Evolutionary conservation across 2,888 invertebrate species (phyloP).

Genomic region (Lasioglossum vierecki): DNA sequence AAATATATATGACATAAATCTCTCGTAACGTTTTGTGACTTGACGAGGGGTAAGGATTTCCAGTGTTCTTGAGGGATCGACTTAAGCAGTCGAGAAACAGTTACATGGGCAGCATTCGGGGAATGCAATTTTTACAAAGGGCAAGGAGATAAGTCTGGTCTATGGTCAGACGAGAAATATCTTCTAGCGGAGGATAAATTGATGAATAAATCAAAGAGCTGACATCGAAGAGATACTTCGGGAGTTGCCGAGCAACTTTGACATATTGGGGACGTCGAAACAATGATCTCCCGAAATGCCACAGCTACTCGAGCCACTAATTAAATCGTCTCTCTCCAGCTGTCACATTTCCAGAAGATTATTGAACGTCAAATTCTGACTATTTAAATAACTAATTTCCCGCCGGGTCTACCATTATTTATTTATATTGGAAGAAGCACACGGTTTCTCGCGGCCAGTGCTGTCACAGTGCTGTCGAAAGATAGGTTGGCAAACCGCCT

Average conservation of each 20-base stretch:
- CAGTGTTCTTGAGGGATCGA: neutral
- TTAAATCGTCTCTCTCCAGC: neutral
- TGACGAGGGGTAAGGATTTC: neutral
- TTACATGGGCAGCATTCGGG: neutral
- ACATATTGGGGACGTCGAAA: neutral
- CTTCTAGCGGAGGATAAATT: neutral
- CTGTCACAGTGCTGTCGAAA: neutral
- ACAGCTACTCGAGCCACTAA: neutral
- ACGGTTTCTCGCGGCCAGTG: neutral
- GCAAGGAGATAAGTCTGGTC: neutral
- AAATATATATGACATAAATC: too few species aligned
- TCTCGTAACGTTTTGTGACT: neutral
- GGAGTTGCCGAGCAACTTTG: neutral
- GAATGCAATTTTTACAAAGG: neutral
- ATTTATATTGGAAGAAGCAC: neutral
- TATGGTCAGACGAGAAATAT: neutral
- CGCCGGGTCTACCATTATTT: neutral
- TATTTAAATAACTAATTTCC: neutral
- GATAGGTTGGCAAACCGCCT: neutral
- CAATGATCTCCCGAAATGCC: neutral
- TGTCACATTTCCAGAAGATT: neutral
- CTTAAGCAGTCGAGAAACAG: neutral
- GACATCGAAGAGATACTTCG: neutral
- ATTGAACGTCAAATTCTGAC: neutral
- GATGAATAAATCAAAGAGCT: neutral